These are phyloP conservation scores for Megaceryle torquata DNA, from an alignment of 2,113 vertebrate genomes.

Conservation along the genomic window DNA sequence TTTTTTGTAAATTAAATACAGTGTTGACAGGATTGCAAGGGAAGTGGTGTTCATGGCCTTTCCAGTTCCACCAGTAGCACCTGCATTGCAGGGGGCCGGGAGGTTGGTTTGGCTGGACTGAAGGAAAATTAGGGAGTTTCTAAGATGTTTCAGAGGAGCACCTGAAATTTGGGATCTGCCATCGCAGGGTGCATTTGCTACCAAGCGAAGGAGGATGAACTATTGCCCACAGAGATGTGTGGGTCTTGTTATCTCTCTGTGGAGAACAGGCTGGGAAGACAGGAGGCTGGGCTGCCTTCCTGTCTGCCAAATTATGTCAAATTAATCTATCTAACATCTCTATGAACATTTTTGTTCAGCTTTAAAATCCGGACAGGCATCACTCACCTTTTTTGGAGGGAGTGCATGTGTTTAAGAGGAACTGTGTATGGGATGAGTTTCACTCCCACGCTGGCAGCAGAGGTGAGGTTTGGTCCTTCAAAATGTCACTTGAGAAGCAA, in stretches of 20 bases:
- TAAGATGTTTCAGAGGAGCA: not conserved
- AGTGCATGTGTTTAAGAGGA: not conserved
- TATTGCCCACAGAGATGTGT: not conserved
- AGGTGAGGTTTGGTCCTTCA: not conserved
- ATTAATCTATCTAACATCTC: not conserved
- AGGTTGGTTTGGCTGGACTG: not conserved
- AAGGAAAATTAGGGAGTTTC: not conserved
- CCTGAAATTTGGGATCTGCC: not conserved
- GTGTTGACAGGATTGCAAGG: accelerated
- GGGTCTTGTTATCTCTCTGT: accelerated
- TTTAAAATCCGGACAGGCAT: not conserved
- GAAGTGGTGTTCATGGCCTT: accelerated
- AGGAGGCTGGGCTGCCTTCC: not conserved
- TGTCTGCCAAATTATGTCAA: not conserved
- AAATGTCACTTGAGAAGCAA: not conserved
- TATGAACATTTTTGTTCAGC: not conserved
- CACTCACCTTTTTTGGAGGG: not conserved
- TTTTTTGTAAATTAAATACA: too few species aligned
- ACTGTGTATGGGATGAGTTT: not conserved
- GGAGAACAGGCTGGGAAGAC: not conserved
- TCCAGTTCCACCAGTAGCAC: not conserved
- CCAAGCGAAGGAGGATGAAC: not conserved
- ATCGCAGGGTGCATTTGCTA: accelerated
- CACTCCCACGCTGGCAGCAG: not conserved
- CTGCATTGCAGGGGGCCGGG: accelerated